Conservation (phyloP, 2,113 vertebrate species). For the Blennius ocellaris region DNA sequence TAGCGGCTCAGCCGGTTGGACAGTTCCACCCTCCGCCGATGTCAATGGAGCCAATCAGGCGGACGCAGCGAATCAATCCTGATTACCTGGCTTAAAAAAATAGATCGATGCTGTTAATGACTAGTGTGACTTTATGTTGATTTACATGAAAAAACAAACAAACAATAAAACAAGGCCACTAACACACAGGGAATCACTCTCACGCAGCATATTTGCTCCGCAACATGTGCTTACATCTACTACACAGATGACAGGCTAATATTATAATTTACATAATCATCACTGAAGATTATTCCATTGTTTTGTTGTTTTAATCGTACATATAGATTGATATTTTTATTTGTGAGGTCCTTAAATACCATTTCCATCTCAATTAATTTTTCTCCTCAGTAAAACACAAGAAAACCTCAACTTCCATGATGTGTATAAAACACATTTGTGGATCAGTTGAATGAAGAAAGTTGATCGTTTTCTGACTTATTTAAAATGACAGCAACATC, state of each 20-base stretch:
- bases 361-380: no score
- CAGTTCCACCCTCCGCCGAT: constrained; percentile 3
- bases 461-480: no score
- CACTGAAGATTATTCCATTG: no score
- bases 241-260: not conserved
- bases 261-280: no score
- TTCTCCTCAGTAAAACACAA: no score
- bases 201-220: constrained; percentile 5
- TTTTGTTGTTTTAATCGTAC: no score
- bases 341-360: no score
- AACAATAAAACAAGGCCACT: constrained; percentile 37
- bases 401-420: no score
- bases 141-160: constrained; percentile 22
- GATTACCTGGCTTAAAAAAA: constrained; percentile 55
- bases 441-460: no score
- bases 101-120: constrained; percentile 59
- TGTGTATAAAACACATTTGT: no score
- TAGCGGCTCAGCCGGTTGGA: constrained; percentile 23
- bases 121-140: constrained; percentile 55
- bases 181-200: not conserved
- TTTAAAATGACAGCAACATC: no score
- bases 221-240: not conserved
- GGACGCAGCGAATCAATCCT: constrained; percentile 55
- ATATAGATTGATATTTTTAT: no score
- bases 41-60: constrained; percentile 48